phyloP scores from a whole-genome alignment of 2,888 invertebrate genomes.

The Torymus tubicola region DNA sequence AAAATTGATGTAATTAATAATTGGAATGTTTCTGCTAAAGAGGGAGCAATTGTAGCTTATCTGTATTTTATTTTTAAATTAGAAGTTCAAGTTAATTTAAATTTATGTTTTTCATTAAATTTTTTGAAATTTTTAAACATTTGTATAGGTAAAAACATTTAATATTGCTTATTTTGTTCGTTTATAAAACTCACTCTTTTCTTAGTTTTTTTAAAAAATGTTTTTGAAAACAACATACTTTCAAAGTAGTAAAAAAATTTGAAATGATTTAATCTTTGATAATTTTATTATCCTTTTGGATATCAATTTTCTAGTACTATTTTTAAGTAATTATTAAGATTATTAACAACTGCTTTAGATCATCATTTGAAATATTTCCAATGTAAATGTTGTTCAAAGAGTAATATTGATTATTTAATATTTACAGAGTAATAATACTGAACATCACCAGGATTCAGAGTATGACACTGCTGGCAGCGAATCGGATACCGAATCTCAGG shows the following conservation, averaged over 20 bases:
- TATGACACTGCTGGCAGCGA: constrained; percentile 72
- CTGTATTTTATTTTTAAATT: too few relatives aligned
- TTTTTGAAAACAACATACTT: background rate
- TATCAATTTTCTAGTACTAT: background rate
- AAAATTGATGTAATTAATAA: too few relatives aligned
- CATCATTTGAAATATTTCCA: too few relatives aligned
- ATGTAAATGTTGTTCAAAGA: background rate
- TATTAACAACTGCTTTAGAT: too few relatives aligned
- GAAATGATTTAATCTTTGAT: background rate
- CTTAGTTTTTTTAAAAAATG: background rate
- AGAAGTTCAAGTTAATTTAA: too few relatives aligned
- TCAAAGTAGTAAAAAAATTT: background rate
- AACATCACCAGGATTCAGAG: constrained; percentile 72
- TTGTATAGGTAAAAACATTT: too few relatives aligned
- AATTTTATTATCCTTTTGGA: background rate
- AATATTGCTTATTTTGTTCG: background rate
- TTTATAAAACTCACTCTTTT: background rate
- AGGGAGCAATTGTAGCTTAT: too few relatives aligned
- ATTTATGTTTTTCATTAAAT: too few relatives aligned
- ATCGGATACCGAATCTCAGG: constrained; percentile 72
- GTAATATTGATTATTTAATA: background rate
- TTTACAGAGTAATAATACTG: constrained; percentile 70
- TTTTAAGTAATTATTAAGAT: too few relatives aligned
- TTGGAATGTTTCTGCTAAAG: too few relatives aligned
- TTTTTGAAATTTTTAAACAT: too few relatives aligned